These are phyloP conservation scores for Prionace glauca DNA, from an alignment of 2,797 vertebrate species.

Conservation along the genomic window DNA sequence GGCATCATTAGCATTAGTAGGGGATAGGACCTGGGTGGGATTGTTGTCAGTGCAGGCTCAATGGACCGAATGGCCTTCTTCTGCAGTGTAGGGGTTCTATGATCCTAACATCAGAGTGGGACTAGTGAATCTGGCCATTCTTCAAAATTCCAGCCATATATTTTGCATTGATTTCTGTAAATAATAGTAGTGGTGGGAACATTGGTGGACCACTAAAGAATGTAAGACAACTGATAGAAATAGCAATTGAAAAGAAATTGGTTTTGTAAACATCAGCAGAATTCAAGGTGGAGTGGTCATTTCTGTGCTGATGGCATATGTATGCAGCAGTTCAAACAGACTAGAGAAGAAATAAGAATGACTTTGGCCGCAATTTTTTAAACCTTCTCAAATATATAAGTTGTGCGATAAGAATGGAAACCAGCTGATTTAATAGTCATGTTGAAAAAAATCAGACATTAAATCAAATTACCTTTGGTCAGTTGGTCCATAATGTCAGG, in stretches of 20 bases:
- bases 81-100: too few relatives aligned
- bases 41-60: too few relatives aligned
- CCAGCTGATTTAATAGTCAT: neutral
- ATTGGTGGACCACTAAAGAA: neutral
- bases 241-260: neutral
- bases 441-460: neutral
- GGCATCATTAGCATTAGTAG: too few relatives aligned
- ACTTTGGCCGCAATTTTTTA: neutral
- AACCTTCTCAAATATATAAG: neutral
- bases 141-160: neutral
- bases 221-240: neutral
- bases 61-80: too few relatives aligned
- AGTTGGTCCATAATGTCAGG: neutral
- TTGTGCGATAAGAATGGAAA: neutral
- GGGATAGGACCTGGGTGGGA: too few relatives aligned
- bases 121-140: too few relatives aligned
- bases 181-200: neutral
- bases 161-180: neutral
- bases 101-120: too few relatives aligned
- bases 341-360: neutral
- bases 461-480: neutral
- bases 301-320: neutral
- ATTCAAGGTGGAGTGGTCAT: neutral
- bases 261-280: neutral
- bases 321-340: neutral